Percentiles rank a stretch among this genome's conserved stretches.
Evolutionary conservation across 2,888 invertebrate genomes (phyloP).

Genomic region (Drosophila cognata): DNA sequence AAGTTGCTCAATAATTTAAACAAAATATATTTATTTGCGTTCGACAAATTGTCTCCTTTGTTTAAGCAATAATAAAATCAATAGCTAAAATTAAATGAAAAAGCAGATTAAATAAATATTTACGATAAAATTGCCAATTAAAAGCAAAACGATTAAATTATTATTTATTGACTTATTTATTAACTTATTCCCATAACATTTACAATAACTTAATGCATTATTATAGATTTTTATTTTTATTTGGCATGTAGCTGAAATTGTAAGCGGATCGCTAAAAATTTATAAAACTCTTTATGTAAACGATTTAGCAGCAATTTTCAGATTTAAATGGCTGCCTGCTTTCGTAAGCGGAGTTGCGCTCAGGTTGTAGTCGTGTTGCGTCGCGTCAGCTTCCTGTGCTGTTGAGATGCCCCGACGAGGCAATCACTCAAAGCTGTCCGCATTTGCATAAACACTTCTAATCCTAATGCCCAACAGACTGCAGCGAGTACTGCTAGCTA

Average conservation of each 20-base stretch:
- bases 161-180: not conserved
- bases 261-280: slow-evolving; percentile 1
- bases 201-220: not conserved
- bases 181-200: not conserved
- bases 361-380: slow-evolving; percentile 26
- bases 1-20: not conserved
- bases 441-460: slow-evolving; percentile 78
- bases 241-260: not conserved
- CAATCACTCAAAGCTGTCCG: slow-evolving; percentile 74
- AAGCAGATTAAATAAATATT: not conserved
- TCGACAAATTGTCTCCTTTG: not conserved
- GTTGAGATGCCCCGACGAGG: slow-evolving; percentile 35
- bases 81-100: not conserved
- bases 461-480: slow-evolving; percentile 71
- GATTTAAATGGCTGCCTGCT: slow-evolving; percentile 44
- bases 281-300: slow-evolving; percentile 26
- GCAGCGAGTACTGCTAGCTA: slow-evolving; percentile 57
- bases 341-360: not conserved
- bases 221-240: not conserved
- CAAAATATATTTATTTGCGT: not conserved
- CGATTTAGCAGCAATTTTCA: slow-evolving; percentile 51
- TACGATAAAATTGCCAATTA: not conserved
- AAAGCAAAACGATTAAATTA: not conserved
- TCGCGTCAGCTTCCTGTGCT: slow-evolving; percentile 26
- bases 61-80: not conserved